Conservation (phyloP, 2,888 invertebrate genomes). For the Brenthis hecate region DNA sequence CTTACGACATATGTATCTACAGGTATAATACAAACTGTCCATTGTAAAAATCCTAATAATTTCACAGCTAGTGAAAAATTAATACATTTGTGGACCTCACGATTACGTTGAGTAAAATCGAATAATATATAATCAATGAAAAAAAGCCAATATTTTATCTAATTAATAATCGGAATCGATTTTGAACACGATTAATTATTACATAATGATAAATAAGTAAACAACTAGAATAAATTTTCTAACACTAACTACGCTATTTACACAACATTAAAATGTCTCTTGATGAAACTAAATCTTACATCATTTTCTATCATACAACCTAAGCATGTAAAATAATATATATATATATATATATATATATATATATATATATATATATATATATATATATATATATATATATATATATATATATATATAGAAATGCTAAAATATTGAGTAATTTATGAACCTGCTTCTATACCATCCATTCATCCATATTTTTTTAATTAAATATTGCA, state of each 20-base stretch:
- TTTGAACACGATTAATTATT: constrained; percentile 14
- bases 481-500: too few species aligned
- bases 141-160: not conserved
- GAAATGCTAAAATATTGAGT: not conserved
- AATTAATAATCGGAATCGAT: not conserved
- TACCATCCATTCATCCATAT: too few species aligned
- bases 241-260: constrained; percentile 13
- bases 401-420: not conserved
- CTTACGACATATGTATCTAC: constrained; percentile 47
- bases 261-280: constrained; percentile 4
- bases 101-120: constrained; percentile 1
- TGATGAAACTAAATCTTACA: not conserved
- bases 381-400: not conserved
- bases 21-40: constrained; percentile 44
- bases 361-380: not conserved
- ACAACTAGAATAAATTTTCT: constrained; percentile 13
- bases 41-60: constrained; percentile 33
- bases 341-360: not conserved
- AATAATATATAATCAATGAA: not conserved
- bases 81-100: constrained; percentile 9
- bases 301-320: constrained; percentile 10
- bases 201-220: not conserved
- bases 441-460: too few species aligned
- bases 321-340: not conserved
- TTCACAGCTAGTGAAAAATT: not conserved